Percentiles rank a stretch among this genome's conserved stretches.
Evolutionary conservation across 2,888 invertebrate species (phyloP).

Genomic region (Onchidella celtica): DNA sequence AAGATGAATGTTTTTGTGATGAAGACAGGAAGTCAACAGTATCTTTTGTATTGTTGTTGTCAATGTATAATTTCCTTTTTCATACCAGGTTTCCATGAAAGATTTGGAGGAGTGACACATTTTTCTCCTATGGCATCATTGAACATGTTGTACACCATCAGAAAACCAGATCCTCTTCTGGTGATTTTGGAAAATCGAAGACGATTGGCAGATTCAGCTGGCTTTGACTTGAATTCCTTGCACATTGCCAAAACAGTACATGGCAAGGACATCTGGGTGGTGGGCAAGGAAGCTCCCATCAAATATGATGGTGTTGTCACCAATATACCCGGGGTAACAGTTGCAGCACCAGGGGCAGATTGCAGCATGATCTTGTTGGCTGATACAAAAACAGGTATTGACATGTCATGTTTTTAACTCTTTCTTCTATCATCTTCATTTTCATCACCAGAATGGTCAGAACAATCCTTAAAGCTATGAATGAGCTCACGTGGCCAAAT

Average conservation of each 20-base stretch:
- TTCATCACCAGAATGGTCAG: too few species aligned
- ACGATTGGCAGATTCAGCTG: conserved; percentile 52
- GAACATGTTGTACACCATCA: conserved; percentile 57
- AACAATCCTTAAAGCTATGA: too few species aligned
- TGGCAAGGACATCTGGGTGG: conserved; percentile 57
- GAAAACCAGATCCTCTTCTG: conserved; percentile 58
- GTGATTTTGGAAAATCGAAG: conserved; percentile 60
- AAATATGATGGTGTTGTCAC: conserved; percentile 60
- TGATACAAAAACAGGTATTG: conserved; percentile 55
- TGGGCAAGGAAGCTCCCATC: conserved; percentile 53
- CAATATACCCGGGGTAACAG: conserved; percentile 53
- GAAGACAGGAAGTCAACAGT: too few species aligned
- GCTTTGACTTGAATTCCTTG: conserved; percentile 43
- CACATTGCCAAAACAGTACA: conserved; percentile 54
- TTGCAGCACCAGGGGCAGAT: conserved; percentile 66
- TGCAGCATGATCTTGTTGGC: conserved; percentile 62
- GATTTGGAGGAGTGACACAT: conserved; percentile 60
- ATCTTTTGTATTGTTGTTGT: too few species aligned
- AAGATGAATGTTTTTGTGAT: too few species aligned
- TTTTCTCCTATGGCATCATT: conserved; percentile 56
- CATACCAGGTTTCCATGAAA: conserved; percentile 59
- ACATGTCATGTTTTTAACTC: not conserved
- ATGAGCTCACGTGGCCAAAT: too few species aligned
- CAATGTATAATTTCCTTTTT: too few species aligned
- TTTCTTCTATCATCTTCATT: too few species aligned